Conservation (phyloP, 2,797 vertebrate species). For the Odontamblyopus lacepedii region DNA sequence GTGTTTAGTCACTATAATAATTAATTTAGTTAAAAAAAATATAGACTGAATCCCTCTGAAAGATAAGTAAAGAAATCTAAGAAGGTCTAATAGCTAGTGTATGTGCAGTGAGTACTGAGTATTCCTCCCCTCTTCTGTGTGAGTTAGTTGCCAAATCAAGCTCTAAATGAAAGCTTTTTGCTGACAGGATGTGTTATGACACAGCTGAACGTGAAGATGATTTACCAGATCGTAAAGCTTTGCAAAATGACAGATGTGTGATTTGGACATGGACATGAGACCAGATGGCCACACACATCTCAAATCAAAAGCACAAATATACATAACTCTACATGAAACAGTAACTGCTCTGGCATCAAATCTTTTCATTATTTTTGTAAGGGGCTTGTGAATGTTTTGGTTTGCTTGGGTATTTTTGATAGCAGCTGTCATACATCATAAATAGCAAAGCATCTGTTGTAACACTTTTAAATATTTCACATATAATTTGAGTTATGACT, state of each 20-base stretch:
- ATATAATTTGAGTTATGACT: background rate
- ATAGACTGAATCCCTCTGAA: background rate
- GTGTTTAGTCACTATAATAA: background rate
- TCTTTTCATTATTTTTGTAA: background rate
- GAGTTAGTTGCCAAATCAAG: slow-evolving; percentile 29
- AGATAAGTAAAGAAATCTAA: background rate
- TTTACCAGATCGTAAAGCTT: slow-evolving; percentile 42
- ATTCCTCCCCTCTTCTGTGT: background rate
- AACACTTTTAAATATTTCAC: background rate
- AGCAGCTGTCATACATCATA: background rate
- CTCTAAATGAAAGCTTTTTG: slow-evolving; percentile 36
- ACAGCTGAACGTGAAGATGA: slow-evolving; percentile 52
- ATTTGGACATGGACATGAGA: slow-evolving; percentile 52
- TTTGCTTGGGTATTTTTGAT: background rate
- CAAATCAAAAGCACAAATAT: slow-evolving; percentile 67
- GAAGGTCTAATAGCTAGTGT: background rate
- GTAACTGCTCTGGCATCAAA: slow-evolving; percentile 18
- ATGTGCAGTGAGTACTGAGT: background rate
- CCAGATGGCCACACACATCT: slow-evolving; percentile 59
- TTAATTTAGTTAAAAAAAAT: background rate
- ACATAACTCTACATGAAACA: slow-evolving; percentile 61
- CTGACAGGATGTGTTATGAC: slow-evolving; percentile 45
- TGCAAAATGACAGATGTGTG: slow-evolving; percentile 34
- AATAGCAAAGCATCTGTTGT: background rate
- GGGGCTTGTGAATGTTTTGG: slow-evolving; percentile 5